A percentile compares a stretch with the other conserved stretches of the same genome.
Conservation (phyloP, 2,888 invertebrate species). For the Tethea ocularis region DNA sequence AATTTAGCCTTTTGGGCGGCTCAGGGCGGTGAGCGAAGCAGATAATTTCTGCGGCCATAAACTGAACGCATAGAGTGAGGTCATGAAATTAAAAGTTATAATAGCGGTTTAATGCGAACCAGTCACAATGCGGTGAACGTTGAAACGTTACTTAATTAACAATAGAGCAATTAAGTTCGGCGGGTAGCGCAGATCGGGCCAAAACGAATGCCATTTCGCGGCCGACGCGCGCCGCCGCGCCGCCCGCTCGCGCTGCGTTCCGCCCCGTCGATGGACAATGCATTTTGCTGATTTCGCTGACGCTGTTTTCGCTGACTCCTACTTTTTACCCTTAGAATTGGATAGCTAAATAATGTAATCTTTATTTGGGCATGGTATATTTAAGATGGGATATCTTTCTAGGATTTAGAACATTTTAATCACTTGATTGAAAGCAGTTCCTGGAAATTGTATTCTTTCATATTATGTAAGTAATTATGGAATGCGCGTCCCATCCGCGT, state of each 20-base stretch:
- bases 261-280: conserved; percentile 68
- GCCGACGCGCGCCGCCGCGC: conserved; percentile 41
- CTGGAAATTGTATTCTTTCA: too few species aligned
- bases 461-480: too few species aligned
- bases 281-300: conserved; percentile 77
- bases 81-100: conserved; percentile 55
- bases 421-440: too few species aligned
- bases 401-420: not conserved
- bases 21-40: conserved; percentile 14
- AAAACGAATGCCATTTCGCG: conserved; percentile 72
- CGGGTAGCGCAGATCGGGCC: conserved; percentile 61
- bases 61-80: conserved; percentile 31
- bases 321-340: conserved; percentile 42
- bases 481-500: too few species aligned
- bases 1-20: conserved; percentile 10
- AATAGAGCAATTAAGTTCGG: conserved; percentile 82
- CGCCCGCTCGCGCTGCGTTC: conserved; percentile 48
- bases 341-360: conserved; percentile 13
- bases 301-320: conserved; percentile 62
- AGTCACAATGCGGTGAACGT: conserved; percentile 66
- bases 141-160: conserved; percentile 82
- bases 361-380: not conserved
- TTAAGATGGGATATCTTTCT: not conserved
- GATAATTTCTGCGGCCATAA: conserved; percentile 26
- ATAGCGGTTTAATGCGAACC: conserved; percentile 59